A percentile compares a stretch with the other conserved stretches of the same genome.
Conservation (phyloP, 2,113 vertebrate genomes). For the Tetrao urogallus region DNA sequence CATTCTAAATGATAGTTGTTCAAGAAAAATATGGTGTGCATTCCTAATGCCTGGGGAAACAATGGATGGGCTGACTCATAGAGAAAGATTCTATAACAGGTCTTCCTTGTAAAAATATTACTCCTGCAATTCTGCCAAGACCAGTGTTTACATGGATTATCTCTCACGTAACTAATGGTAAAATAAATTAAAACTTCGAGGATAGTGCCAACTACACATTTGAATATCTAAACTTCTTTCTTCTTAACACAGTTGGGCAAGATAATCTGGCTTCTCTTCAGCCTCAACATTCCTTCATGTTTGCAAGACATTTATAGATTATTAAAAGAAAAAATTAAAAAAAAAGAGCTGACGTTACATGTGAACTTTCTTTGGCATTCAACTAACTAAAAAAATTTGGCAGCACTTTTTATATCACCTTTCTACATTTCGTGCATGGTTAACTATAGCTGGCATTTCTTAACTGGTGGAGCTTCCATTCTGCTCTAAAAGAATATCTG, state of each 20-base stretch:
- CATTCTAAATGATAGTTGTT: constrained; percentile 54
- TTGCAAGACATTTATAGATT: not conserved
- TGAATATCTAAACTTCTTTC: constrained; percentile 19
- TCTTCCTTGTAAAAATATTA: constrained; percentile 77
- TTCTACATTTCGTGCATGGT: constrained; percentile 1
- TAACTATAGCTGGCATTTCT: not conserved
- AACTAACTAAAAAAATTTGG: constrained; percentile 9
- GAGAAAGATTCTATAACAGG: constrained; percentile 60
- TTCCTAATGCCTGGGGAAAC: constrained; percentile 60
- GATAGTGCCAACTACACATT: not conserved
- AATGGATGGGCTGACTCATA: constrained; percentile 63
- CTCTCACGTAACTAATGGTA: constrained; percentile 55
- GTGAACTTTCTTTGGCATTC: constrained; percentile 18
- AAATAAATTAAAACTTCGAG: constrained; percentile 31
- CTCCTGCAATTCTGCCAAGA: constrained; percentile 72
- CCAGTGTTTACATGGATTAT: constrained; percentile 70
- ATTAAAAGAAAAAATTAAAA: not conserved
- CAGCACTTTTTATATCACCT: not conserved
- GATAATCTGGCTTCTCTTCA: not conserved
- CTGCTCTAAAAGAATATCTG: not conserved
- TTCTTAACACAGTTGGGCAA: not conserved
- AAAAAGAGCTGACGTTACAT: not conserved
- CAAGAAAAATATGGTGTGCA: constrained; percentile 51
- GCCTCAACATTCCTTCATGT: not conserved
- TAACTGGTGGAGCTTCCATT: not conserved